phyloP scores from a whole-genome alignment of 1,140 invertebrate genomes.

The Orius insidiosus region DNA sequence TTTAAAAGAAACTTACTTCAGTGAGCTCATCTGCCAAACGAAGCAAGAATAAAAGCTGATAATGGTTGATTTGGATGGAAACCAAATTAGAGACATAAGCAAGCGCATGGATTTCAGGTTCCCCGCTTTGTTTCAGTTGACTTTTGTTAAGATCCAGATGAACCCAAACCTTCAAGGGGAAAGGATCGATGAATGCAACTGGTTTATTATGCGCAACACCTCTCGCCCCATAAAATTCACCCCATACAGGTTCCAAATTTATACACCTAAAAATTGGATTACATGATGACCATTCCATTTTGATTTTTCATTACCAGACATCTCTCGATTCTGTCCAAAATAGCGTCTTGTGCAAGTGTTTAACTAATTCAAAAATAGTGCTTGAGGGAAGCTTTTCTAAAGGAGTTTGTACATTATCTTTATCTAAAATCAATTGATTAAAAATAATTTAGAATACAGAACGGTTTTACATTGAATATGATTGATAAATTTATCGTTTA shows the following conservation, averaged over 20 bases:
- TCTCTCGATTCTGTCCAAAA: slow-evolving; percentile 68
- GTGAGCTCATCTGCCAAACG: slow-evolving; percentile 60
- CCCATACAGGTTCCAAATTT: slow-evolving; percentile 76
- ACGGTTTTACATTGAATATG: slow-evolving; percentile 49
- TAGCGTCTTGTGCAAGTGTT: slow-evolving; percentile 39
- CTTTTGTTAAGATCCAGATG: slow-evolving; percentile 22
- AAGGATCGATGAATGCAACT: slow-evolving; percentile 75
- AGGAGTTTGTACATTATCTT: slow-evolving; percentile 30
- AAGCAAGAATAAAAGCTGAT: slow-evolving; percentile 77
- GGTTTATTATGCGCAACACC: slow-evolving; percentile 52
- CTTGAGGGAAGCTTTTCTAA: slow-evolving; percentile 26
- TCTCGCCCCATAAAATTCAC: slow-evolving; percentile 70
- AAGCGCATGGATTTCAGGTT: slow-evolving; percentile 45
- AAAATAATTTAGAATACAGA: slow-evolving; percentile 10
- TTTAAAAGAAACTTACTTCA: slow-evolving; percentile 20
- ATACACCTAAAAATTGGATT: slow-evolving; percentile 35
- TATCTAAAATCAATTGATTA: slow-evolving; percentile 25
- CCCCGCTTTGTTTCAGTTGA: neutral
- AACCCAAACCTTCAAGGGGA: slow-evolving; percentile 72
- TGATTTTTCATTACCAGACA: slow-evolving; percentile 44
- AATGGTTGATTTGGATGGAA: slow-evolving; percentile 78
- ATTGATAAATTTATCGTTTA: slow-evolving; percentile 56
- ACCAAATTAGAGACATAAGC: slow-evolving; percentile 59
- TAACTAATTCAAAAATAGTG: slow-evolving; percentile 29
- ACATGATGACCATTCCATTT: too few species aligned